Evolutionary conservation across 1,140 invertebrate genomes (phyloP), one percentile per base, ranked within the genome.

Genomic region (Lasioglossum albipes): DNA sequence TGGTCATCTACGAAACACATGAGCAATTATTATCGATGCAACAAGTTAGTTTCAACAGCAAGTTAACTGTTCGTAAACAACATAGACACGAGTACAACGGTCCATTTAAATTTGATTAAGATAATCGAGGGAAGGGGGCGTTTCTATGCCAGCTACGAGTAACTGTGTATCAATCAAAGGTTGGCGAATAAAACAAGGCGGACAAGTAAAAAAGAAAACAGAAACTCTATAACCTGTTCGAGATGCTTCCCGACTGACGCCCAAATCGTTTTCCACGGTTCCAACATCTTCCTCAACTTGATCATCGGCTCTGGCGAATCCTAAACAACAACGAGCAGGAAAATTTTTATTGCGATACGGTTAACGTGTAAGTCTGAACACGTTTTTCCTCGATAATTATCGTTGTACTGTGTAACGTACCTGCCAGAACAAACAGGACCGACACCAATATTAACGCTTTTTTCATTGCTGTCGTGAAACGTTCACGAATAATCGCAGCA

Each of bases 201-300:
- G 45, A 13, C 13, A 10, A 36, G 36, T 36, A 36, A 12, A 12
- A 49, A 49, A 49, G 27, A 69, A 36, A 7, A 41, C 22, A 4
- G 1, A 5, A 27, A 79, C 36, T 45, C 65, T 54, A 10, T 91
- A 93, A 97, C 97, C 97, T 94, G 97, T 98, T 93, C 96, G 95
- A 18, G 97, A 97, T 76, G 94, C 97, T 92, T 98, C 97, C 85
- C 96, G 94, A 79, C 95, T 97, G 45, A 96, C 95, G 7, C 97
- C 97, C 65, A 98, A 91, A 93, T 98, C 96, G 59, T 94, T 88
- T 62, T 97, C 96, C 36, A 98, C 95, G 16, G 91, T 94, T 72
- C 91, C 93, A 74, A 94, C 92, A 81, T 94, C 93, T 75, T 93
- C 91, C 7, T 92, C 91, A n/a, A 87, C 57, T 12, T 90, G 89